phyloP scores from a whole-genome alignment of 2,797 vertebrate genomes.

The Neopelma chrysocephalum region DNA sequence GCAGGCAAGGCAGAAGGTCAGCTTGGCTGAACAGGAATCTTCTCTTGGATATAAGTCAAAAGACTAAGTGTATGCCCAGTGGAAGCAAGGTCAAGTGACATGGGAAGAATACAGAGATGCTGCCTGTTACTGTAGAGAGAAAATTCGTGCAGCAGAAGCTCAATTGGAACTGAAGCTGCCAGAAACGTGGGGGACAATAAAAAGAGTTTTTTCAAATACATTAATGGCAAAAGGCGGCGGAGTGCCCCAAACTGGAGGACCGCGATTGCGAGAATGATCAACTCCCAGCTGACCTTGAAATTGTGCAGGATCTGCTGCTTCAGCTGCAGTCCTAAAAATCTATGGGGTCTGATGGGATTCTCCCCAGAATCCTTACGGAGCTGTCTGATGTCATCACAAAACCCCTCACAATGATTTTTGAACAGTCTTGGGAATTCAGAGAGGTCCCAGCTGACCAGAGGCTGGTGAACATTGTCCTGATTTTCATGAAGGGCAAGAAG shows the following conservation, averaged over 20 bases:
- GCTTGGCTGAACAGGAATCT: background rate
- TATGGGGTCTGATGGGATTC: too few relatives aligned
- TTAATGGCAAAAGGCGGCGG: background rate
- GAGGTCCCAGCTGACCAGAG: background rate
- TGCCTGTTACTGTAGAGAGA: background rate
- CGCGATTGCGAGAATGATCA: background rate
- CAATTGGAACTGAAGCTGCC: background rate
- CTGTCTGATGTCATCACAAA: background rate
- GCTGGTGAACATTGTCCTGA: background rate
- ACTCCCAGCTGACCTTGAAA: background rate
- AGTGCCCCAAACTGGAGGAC: background rate
- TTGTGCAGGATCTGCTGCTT: background rate
- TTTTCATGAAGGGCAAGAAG: background rate
- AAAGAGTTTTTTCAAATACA: background rate
- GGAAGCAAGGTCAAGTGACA: background rate
- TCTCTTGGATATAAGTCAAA: background rate
- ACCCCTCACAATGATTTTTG: background rate
- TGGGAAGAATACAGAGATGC: background rate
- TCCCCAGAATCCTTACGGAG: background rate
- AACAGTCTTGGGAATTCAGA: background rate
- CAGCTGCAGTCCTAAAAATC: background rate
- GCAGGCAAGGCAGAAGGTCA: background rate
- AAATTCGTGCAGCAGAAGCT: background rate
- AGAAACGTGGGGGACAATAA: accelerated
- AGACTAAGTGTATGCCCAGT: background rate